A percentile compares a stretch with the other conserved stretches of the same genome.
Evolutionary conservation across 2,113 vertebrate species (phyloP).

Genomic region (Gobiocypris rarus): DNA sequence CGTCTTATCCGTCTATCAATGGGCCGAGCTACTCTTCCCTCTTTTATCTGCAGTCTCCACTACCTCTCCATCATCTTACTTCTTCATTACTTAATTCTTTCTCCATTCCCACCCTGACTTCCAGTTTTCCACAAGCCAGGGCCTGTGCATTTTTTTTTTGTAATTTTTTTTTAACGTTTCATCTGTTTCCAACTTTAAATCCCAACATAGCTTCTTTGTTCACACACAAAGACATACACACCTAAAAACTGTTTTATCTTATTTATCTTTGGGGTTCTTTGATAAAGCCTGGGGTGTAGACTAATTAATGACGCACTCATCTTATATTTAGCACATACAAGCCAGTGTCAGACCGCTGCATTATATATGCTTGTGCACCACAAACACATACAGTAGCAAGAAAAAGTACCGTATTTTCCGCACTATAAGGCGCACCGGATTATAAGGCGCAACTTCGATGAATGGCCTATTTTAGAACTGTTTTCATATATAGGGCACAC

Average conservation of each 20-base stretch:
- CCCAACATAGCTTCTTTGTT: neutral
- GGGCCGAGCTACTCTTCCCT: constrained; percentile 7
- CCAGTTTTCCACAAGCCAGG: neutral
- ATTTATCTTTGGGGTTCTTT: constrained; percentile 54
- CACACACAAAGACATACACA: constrained; percentile 24
- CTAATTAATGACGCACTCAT: constrained; percentile 43
- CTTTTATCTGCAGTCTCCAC: neutral
- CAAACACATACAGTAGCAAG: constrained; percentile 9
- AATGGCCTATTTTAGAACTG: no score
- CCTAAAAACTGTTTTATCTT: neutral
- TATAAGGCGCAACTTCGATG: no score
- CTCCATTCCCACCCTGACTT: constrained; percentile 5
- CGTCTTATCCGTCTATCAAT: neutral
- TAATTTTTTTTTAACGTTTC: neutral
- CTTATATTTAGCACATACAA: constrained; percentile 57
- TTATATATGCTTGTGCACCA: constrained; percentile 14
- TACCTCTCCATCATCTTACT: neutral
- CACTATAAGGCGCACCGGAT: no score
- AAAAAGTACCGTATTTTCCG: no score
- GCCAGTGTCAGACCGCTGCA: constrained; percentile 35
- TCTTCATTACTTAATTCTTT: constrained; percentile 9
- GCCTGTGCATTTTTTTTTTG: neutral
- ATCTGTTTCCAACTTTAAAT: constrained; percentile 23
- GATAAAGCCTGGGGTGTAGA: constrained; percentile 38
- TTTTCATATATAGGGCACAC: no score